Percentiles rank a stretch among this genome's conserved stretches.
phyloP scores from a whole-genome alignment of 64 coral and sea anemone species.

The Trachythela sp. region DNA sequence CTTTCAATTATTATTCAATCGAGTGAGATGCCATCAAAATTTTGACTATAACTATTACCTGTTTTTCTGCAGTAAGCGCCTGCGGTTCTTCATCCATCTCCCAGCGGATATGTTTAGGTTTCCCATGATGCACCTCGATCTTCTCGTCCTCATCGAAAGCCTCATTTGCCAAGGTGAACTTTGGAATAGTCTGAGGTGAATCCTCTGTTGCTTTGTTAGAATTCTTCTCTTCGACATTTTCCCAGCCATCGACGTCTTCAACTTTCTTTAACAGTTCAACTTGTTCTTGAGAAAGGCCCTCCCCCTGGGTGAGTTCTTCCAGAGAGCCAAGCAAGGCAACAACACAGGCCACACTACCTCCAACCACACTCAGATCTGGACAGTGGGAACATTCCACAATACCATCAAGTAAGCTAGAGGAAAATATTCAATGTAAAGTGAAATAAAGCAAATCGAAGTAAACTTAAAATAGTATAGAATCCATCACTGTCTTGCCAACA shows the following conservation, averaged over 20 bases:
- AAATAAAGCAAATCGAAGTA: neutral
- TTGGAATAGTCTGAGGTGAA: conserved; percentile 55
- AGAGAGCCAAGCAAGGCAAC: conserved; percentile 88
- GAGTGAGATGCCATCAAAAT: too few relatives aligned
- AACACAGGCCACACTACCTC: conserved; percentile 95
- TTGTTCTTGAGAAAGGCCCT: conserved; percentile 78
- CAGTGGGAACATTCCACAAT: conserved; percentile 86
- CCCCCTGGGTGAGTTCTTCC: conserved; percentile 89
- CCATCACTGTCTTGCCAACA: too few relatives aligned
- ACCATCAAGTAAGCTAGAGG: conserved; percentile 73
- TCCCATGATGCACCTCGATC: conserved; percentile 15
- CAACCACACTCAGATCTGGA: conserved; percentile 74
- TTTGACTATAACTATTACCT: neutral
- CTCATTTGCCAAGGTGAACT: conserved; percentile 64
- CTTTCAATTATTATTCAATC: too few relatives aligned
- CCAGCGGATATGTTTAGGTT: conserved; percentile 57
- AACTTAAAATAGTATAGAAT: too few relatives aligned
- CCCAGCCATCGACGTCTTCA: conserved; percentile 87
- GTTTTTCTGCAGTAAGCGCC: neutral
- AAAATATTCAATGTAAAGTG: neutral
- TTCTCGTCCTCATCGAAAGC: conserved; percentile 59
- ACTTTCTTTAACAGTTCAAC: conserved; percentile 80
- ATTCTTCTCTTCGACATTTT: conserved; percentile 54
- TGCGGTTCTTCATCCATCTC: conserved; percentile 38
- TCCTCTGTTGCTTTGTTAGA: neutral